Evolutionary conservation across 2,888 invertebrate species (phyloP).

Genomic region (Spodoptera littoralis): DNA sequence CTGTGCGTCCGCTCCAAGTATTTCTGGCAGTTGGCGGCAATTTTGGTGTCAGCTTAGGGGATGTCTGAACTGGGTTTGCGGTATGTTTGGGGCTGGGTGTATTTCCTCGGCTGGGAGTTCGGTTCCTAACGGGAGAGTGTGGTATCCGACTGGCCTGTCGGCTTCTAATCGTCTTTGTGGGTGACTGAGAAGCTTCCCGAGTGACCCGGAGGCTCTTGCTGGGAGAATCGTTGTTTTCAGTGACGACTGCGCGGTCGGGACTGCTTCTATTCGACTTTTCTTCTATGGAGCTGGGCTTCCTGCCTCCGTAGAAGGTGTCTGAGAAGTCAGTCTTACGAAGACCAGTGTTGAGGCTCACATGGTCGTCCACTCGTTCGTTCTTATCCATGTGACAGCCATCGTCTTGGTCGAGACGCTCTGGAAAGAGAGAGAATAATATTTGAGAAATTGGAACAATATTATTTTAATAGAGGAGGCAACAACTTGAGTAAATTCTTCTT

Average conservation of each 20-base stretch:
- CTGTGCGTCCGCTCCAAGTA: conserved; percentile 92
- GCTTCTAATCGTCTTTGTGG: conserved; percentile 78
- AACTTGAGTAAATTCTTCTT: too few species aligned
- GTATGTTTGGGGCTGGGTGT: conserved; percentile 85
- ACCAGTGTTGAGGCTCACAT: conserved; percentile 91
- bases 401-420: conserved; percentile 91
- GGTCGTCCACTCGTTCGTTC: conserved; percentile 83
- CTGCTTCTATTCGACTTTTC: conserved; percentile 81
- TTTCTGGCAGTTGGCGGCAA: conserved; percentile 88
- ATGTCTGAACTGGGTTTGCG: conserved; percentile 75
- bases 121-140: conserved; percentile 81
- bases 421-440: conserved; percentile 58
- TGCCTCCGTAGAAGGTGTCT: conserved; percentile 89
- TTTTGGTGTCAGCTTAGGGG: conserved; percentile 80
- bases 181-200: conserved; percentile 77
- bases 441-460: not conserved
- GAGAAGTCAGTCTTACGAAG: conserved; percentile 92
- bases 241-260: conserved; percentile 79
- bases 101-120: conserved; percentile 77
- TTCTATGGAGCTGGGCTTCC: conserved; percentile 80
- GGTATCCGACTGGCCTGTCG: conserved; percentile 84
- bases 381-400: conserved; percentile 82
- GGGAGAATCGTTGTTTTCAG: conserved; percentile 81
- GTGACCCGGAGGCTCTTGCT: conserved; percentile 80
- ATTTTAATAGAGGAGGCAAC: too few species aligned